Percentiles rank a stretch among this genome's conserved stretches.
Evolutionary conservation across 1,140 invertebrate species (phyloP).

Genomic region (Meloidogyne exigua): DNA sequence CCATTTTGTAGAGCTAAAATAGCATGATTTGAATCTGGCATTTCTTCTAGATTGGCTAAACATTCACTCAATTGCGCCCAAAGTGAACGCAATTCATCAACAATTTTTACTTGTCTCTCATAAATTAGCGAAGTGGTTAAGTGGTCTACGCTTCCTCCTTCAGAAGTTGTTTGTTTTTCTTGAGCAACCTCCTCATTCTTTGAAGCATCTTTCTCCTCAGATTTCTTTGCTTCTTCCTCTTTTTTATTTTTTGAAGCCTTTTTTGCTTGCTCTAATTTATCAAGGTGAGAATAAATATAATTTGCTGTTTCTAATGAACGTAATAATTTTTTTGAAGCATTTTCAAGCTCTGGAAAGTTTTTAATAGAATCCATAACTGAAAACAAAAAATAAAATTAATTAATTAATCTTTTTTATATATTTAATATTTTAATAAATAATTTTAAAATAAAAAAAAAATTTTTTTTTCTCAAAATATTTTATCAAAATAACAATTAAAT

Average conservation of each 20-base stretch:
- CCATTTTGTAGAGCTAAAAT: conserved; percentile 74
- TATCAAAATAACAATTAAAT: too few relatives aligned
- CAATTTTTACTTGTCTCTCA: conserved; percentile 17
- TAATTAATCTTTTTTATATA: too few relatives aligned
- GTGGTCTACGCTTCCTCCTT: neutral
- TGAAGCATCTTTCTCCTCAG: neutral
- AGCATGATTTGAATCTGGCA: conserved; percentile 76
- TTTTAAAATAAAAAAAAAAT: too few relatives aligned
- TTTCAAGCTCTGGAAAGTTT: conserved; percentile 25
- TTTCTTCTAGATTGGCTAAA: conserved; percentile 64
- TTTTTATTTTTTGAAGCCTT: too few relatives aligned
- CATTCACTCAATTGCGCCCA: conserved; percentile 82
- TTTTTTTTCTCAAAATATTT: too few relatives aligned
- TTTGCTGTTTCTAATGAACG: conserved; percentile 46
- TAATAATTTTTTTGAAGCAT: conserved; percentile 36
- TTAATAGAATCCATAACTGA: conserved; percentile 4
- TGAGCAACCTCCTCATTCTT: neutral
- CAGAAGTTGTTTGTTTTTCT: neutral
- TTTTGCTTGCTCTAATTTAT: conserved; percentile 33
- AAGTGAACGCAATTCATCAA: conserved; percentile 70
- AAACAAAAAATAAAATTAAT: neutral
- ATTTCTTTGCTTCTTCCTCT: conserved; percentile 2
- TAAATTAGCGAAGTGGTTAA: neutral
- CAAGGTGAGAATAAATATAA: conserved; percentile 37
- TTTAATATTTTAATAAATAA: too few relatives aligned